Conservation (phyloP, 2,113 vertebrate species). For the Copsychus sechellarum region DNA sequence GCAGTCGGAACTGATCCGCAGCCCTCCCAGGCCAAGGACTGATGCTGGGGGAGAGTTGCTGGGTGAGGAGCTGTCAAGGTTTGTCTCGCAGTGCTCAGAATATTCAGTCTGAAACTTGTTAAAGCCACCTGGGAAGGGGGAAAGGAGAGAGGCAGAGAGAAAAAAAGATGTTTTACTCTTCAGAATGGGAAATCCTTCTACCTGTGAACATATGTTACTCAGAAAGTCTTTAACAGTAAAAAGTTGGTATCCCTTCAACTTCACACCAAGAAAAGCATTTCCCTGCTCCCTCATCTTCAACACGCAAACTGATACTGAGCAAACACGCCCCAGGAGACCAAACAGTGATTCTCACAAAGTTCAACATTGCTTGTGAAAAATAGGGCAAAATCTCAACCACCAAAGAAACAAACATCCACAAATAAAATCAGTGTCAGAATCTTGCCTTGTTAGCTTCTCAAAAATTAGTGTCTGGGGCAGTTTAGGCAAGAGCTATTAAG, state of each 20-base stretch:
- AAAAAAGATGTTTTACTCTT: not conserved
- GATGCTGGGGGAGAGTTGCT: constrained; percentile 91
- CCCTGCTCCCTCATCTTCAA: not conserved
- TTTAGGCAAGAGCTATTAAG: not conserved
- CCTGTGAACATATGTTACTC: not conserved
- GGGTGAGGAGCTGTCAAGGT: constrained; percentile 89
- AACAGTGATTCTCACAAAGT: not conserved
- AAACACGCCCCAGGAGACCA: not conserved
- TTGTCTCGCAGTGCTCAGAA: constrained; percentile 95
- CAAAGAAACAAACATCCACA: not conserved
- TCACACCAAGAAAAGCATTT: not conserved
- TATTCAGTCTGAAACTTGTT: constrained; percentile 97
- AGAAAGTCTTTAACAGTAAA: not conserved
- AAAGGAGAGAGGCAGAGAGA: not conserved
- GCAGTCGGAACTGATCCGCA: constrained; percentile 95
- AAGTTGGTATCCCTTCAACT: not conserved
- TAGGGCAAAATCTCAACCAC: not conserved
- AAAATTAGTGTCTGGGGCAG: not conserved
- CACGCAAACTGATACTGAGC: not conserved
- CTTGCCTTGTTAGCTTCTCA: not conserved
- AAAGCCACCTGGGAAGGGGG: constrained; percentile 86
- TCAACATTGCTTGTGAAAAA: not conserved
- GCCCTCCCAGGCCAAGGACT: constrained; percentile 89
- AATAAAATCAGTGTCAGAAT: not conserved
- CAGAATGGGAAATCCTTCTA: not conserved